Conservation (phyloP, 64 coral and sea anemone genomes). For the Dendronephthya gigantea region DNA sequence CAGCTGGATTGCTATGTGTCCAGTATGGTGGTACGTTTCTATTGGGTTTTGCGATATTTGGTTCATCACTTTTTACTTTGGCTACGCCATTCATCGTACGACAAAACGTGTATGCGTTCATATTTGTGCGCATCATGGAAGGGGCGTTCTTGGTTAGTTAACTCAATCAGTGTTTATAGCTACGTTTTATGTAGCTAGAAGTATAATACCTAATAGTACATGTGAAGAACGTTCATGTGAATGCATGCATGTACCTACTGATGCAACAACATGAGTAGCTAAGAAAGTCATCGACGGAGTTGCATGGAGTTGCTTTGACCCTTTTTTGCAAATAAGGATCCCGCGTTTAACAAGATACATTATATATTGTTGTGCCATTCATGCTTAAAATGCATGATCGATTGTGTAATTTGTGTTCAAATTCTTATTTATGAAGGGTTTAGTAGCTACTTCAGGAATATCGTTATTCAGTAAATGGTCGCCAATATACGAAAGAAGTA, state of each 20-base stretch:
- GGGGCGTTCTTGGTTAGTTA: constrained; percentile 51
- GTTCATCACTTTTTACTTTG: constrained; percentile 44
- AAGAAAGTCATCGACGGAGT: too few relatives aligned
- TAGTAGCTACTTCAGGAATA: constrained; percentile 48
- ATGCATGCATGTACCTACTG: too few relatives aligned
- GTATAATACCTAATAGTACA: too few relatives aligned
- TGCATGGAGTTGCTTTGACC: too few relatives aligned
- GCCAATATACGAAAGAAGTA: constrained; percentile 47
- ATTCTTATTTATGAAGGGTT: constrained; percentile 14
- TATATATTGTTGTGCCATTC: too few relatives aligned
- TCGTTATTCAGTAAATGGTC: constrained; percentile 48
- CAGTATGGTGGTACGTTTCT: constrained; percentile 41
- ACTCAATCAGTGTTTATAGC: neutral
- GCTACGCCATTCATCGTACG: constrained; percentile 36
- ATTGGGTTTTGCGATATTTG: constrained; percentile 43
- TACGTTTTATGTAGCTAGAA: too few relatives aligned
- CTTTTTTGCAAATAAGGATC: too few relatives aligned
- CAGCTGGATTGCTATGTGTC: constrained; percentile 39
- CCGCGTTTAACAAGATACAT: too few relatives aligned
- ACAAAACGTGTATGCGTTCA: constrained; percentile 34
- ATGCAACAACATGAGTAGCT: too few relatives aligned
- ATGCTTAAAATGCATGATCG: too few relatives aligned
- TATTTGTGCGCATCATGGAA: constrained; percentile 47
- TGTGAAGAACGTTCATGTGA: too few relatives aligned
- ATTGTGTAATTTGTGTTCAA: neutral